Evolutionary conservation across 2,797 vertebrate genomes (phyloP).

Genomic region (Halcyon badia): DNA sequence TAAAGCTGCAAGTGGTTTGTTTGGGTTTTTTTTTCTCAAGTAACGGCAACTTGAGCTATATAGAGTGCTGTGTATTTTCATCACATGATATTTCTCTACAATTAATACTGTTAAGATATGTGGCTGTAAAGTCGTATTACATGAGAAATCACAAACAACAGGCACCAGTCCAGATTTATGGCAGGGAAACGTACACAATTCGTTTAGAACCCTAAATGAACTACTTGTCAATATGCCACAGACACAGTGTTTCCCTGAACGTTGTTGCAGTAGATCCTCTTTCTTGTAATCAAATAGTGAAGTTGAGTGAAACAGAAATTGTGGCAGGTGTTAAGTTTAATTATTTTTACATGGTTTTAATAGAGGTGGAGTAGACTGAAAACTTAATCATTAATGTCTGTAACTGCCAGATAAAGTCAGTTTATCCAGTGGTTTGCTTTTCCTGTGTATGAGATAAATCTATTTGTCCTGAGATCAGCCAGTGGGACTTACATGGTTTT

Average conservation of each 20-base stretch:
- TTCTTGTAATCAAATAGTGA: neutral
- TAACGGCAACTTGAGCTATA: slow-evolving; percentile 31
- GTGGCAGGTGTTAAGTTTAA: neutral
- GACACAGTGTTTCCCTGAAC: neutral
- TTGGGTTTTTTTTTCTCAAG: neutral
- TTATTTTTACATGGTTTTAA: neutral
- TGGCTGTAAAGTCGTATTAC: neutral
- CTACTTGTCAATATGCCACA: neutral
- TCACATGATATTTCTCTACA: slow-evolving; percentile 16
- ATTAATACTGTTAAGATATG: neutral
- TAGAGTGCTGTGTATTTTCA: slow-evolving; percentile 16
- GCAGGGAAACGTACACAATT: neutral
- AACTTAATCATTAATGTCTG: neutral
- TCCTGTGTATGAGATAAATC: neutral
- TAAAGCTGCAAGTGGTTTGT: neutral
- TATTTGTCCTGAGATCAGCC: neutral
- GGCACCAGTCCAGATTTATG: neutral
- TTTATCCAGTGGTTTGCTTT: slow-evolving; percentile 2
- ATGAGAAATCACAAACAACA: neutral
- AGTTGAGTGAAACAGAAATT: neutral
- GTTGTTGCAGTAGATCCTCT: neutral
- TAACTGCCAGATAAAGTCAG: neutral
- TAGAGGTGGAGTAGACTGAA: neutral
- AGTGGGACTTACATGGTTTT: neutral
- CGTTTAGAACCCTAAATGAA: neutral